phyloP scores from a whole-genome alignment of 2,888 invertebrate genomes.

The Strigamia maritima region DNA sequence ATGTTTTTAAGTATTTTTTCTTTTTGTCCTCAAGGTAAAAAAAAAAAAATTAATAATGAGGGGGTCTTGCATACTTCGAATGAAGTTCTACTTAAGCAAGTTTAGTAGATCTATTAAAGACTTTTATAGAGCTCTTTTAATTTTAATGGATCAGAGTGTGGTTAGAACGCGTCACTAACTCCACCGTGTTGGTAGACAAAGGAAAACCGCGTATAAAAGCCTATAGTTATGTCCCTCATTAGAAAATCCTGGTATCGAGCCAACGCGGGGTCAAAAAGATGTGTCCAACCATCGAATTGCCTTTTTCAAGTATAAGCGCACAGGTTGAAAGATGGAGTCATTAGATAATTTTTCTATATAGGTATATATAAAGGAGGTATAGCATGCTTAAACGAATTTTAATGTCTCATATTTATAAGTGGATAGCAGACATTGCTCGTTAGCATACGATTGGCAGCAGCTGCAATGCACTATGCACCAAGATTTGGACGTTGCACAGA shows the following conservation, averaged over 20 bases:
- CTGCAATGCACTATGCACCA: constrained; percentile 12
- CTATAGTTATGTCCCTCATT: constrained; percentile 11
- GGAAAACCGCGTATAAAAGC: constrained; percentile 7
- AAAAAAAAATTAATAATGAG: not conserved
- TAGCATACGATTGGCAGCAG: constrained; percentile 23
- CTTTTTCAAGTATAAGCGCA: not conserved
- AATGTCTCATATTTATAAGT: constrained; percentile 11
- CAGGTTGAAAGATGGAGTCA: constrained; percentile 5
- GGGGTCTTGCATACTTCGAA: not conserved
- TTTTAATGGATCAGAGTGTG: constrained; percentile 15
- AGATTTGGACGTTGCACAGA: constrained; percentile 19
- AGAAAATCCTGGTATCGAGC: constrained; percentile 2
- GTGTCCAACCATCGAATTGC: not conserved
- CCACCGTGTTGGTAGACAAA: constrained; percentile 8
- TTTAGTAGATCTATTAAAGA: not conserved
- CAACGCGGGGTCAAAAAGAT: constrained; percentile 9
- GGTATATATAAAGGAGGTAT: not conserved
- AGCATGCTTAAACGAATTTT: constrained; percentile 9
- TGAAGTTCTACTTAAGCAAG: not conserved
- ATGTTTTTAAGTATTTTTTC: not conserved
- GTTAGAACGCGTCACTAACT: constrained; percentile 16
- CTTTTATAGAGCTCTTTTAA: constrained; percentile 1
- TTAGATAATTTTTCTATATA: constrained; percentile 15
- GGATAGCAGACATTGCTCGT: constrained; percentile 11
- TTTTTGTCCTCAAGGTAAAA: not conserved